These are phyloP conservation scores for Unio pictorum DNA, from an alignment of 2,888 invertebrate species.

Conservation along the genomic window DNA sequence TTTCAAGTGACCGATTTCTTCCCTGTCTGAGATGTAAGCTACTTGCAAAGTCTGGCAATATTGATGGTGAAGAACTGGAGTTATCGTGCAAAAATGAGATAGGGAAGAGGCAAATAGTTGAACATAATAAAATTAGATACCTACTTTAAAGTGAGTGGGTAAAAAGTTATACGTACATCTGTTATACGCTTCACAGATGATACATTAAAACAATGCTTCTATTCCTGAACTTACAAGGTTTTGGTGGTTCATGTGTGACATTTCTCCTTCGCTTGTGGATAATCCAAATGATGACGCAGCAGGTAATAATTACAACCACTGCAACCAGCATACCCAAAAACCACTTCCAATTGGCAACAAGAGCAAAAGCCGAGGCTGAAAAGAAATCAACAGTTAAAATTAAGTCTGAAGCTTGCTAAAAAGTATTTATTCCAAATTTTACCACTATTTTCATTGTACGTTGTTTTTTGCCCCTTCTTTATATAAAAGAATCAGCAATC, in stretches of 20 bases:
- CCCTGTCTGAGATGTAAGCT: too few species aligned
- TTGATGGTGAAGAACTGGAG: too few species aligned
- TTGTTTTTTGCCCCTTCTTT: background rate
- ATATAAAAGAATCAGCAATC: too few species aligned
- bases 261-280: conserved; percentile 18
- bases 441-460: background rate
- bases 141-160: too few species aligned
- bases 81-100: too few species aligned
- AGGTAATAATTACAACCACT: conserved; percentile 62
- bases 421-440: background rate
- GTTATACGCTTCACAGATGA: background rate
- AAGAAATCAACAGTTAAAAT: conserved; percentile 1
- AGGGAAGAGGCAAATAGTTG: too few species aligned
- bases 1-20: too few species aligned
- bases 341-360: conserved; percentile 70
- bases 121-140: too few species aligned
- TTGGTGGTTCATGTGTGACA: conserved; percentile 18
- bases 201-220: background rate
- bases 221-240: background rate
- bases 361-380: conserved; percentile 53
- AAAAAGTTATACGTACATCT: too few species aligned
- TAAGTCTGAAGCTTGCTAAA: background rate
- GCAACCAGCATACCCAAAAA: conserved; percentile 70
- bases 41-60: too few species aligned
- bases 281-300: conserved; percentile 60